These are phyloP conservation scores for Menidia beryllina DNA, from an alignment of 2,113 vertebrate genomes.

Conservation along the genomic window DNA sequence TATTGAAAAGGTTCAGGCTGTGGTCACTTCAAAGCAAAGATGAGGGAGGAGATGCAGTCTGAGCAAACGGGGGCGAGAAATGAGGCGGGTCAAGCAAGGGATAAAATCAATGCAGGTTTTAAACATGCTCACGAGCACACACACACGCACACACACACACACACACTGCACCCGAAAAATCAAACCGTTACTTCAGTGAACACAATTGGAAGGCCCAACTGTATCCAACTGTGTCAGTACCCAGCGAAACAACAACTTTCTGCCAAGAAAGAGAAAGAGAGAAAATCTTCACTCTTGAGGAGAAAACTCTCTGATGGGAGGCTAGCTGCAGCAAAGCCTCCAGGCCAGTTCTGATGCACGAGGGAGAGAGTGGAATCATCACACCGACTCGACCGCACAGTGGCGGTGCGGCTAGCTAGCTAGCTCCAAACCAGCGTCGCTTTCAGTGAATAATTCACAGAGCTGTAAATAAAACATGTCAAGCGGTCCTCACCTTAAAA, in stretches of 20 bases:
- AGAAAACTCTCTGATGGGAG: conserved; percentile 40
- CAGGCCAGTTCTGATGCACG: conserved; percentile 34
- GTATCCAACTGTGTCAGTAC: background rate
- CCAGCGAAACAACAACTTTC: conserved; percentile 9
- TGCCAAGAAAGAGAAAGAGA: conserved; percentile 5
- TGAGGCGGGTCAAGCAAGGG: conserved; percentile 10
- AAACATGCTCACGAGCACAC: background rate
- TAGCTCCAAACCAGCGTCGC: conserved; percentile 66
- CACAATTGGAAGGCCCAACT: conserved; percentile 14
- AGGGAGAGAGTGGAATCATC: conserved; percentile 47
- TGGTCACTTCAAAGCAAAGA: conserved; percentile 66
- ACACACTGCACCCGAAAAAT: conserved; percentile 15
- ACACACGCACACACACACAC: background rate
- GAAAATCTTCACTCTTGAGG: conserved; percentile 18
- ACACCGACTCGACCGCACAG: conserved; percentile 61
- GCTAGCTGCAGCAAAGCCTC: conserved; percentile 24
- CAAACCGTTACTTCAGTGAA: too few species aligned
- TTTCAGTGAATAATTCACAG: conserved; percentile 78
- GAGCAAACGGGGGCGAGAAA: conserved; percentile 26
- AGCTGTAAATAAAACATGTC: conserved; percentile 83
- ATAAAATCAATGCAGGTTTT: conserved; percentile 29
- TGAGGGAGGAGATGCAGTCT: conserved; percentile 45
- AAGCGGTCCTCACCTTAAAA: conserved; percentile 61
- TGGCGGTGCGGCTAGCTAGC: conserved; percentile 52
- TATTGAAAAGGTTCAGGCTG: conserved; percentile 45